Conservation (phyloP, 2,113 vertebrate genomes). For the Callipepla californica region DNA sequence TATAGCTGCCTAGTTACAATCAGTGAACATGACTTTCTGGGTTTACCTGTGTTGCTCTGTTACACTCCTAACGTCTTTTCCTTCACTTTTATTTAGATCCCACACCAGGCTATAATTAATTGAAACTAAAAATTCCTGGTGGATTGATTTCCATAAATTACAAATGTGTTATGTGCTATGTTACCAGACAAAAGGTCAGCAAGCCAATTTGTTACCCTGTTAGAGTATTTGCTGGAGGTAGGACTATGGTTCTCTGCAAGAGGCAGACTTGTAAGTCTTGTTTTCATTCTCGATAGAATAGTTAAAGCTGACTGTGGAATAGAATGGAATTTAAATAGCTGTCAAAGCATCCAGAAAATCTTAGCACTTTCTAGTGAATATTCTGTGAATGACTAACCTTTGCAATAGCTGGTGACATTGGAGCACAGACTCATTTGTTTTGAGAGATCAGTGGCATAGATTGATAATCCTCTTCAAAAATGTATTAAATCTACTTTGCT, state of each 20-base stretch:
- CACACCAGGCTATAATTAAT: conserved; percentile 65
- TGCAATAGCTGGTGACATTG: not conserved
- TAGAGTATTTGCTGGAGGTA: conserved; percentile 41
- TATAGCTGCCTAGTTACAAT: conserved; percentile 65
- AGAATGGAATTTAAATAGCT: conserved; percentile 1
- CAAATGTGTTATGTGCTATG: conserved; percentile 62
- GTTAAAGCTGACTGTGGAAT: not conserved
- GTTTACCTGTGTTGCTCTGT: conserved; percentile 68
- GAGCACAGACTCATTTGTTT: not conserved
- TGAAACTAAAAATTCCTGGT: conserved; percentile 48
- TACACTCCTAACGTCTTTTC: conserved; percentile 63
- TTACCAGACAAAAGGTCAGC: conserved; percentile 72
- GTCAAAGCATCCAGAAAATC: not conserved
- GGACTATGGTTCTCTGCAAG: conserved; percentile 44
- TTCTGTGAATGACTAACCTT: conserved; percentile 23
- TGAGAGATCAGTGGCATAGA: not conserved
- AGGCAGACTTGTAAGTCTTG: not conserved
- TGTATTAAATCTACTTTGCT: conserved; percentile 2
- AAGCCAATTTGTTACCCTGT: conserved; percentile 63
- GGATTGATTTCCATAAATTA: conserved; percentile 74
- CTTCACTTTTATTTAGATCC: conserved; percentile 75
- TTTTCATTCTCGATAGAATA: not conserved
- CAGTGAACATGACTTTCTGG: conserved; percentile 52
- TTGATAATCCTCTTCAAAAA: conserved; percentile 20
- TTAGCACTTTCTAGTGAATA: not conserved